Conservation (phyloP, 2,888 invertebrate genomes). For the Neria commutata region DNA sequence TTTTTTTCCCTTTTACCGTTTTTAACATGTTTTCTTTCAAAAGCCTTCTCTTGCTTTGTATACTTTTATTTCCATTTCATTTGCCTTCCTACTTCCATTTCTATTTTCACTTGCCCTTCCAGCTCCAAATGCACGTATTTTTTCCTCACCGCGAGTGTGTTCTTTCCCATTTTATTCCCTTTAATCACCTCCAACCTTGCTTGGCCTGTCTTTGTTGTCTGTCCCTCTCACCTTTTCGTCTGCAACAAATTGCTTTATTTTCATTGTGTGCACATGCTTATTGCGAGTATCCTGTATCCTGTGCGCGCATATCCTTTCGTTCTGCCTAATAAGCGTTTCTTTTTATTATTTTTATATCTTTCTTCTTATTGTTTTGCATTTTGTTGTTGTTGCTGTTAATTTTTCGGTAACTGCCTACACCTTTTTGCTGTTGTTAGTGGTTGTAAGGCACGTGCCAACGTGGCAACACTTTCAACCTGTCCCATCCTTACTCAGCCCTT, state of each 20-base stretch:
- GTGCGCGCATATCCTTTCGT: background rate
- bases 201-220: constrained; percentile 2
- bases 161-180: background rate
- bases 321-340: background rate
- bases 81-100: too few relatives aligned
- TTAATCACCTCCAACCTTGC: background rate
- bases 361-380: background rate
- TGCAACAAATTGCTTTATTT: constrained; percentile 11
- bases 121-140: background rate
- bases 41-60: too few relatives aligned
- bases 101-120: background rate
- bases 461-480: background rate
- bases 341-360: background rate
- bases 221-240: background rate
- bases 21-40: too few relatives aligned
- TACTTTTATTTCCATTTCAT: constrained; percentile 12
- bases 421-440: background rate
- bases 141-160: background rate
- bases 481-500: background rate
- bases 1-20: too few relatives aligned
- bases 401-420: background rate
- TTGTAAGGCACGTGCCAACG: background rate
- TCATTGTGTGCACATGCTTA: constrained; percentile 8
- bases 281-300: constrained; percentile 5
- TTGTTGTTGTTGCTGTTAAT: background rate